Conservation (phyloP, 1,140 invertebrate genomes). For the Anastrepha obliqua region DNA sequence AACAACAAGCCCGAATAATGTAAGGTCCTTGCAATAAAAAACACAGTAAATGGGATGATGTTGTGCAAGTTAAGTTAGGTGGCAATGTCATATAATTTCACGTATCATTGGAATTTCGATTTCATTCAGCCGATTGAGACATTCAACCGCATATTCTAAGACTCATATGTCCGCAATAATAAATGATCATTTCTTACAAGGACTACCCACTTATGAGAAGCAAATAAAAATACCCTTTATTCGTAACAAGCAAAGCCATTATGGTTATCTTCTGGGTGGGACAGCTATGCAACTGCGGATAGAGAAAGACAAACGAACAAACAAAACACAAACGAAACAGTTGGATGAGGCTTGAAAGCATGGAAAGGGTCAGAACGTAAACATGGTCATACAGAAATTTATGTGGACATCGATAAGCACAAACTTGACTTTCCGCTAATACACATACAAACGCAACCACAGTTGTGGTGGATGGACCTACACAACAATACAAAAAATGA, state of each 20-base stretch:
- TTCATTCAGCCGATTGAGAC: neutral
- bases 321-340: neutral
- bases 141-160: neutral
- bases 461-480: neutral
- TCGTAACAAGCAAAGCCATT: constrained; percentile 9
- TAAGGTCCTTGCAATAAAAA: neutral
- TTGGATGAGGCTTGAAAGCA: neutral
- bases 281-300: constrained; percentile 28
- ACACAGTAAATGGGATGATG: neutral
- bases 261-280: constrained; percentile 49
- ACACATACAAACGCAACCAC: neutral
- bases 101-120: constrained; percentile 46
- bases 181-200: constrained; percentile 8
- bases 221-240: constrained; percentile 37
- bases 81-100: constrained; percentile 47
- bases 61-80: neutral
- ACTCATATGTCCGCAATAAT: neutral
- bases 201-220: neutral
- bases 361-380: neutral
- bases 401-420: constrained; percentile 37
- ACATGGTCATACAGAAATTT: constrained; percentile 5
- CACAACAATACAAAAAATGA: neutral
- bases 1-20: neutral
- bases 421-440: constrained; percentile 3
- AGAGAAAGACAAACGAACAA: neutral